Percentiles rank a stretch among this genome's conserved stretches.
These are phyloP conservation scores for Ichneumoninae sp. DNA, from an alignment of 2,888 invertebrate species.

Conservation along the genomic window DNA sequence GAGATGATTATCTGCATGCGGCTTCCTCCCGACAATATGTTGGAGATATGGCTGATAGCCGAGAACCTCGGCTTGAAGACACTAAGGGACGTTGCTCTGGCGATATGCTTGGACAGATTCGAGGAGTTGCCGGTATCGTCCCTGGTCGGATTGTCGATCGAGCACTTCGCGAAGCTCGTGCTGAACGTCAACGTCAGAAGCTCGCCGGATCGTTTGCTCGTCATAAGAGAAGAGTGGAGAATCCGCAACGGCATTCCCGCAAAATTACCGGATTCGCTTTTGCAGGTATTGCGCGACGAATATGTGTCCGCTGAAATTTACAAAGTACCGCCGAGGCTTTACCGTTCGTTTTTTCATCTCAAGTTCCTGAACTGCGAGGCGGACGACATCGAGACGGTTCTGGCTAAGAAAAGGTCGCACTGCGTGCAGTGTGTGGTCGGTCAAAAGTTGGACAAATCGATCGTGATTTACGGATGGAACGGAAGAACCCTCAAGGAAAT, in stretches of 20 bases:
- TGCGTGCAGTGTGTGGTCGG: constrained; percentile 65
- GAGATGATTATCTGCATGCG: constrained; percentile 73
- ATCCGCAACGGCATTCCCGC: constrained; percentile 45
- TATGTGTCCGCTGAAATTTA: neutral
- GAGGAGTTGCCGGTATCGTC: constrained; percentile 69
- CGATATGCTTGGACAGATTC: constrained; percentile 76
- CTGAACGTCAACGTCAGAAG: constrained; percentile 73
- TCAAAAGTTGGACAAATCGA: constrained; percentile 50
- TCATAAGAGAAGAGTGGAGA: constrained; percentile 67
- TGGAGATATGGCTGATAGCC: constrained; percentile 76
- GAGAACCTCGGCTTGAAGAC: constrained; percentile 72
- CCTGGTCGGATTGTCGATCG: constrained; percentile 63
- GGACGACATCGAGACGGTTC: constrained; percentile 31
- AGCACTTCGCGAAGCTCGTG: constrained; percentile 72
- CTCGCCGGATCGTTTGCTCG: constrained; percentile 51
- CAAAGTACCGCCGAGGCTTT: neutral
- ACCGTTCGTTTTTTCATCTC: neutral
- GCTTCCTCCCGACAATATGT: constrained; percentile 70
- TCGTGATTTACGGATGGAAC: constrained; percentile 73
- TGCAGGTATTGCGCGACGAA: constrained; percentile 54
- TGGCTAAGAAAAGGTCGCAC: constrained; percentile 47
- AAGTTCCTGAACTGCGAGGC: constrained; percentile 59
- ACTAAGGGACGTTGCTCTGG: constrained; percentile 72
- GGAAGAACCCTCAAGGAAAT: constrained; percentile 67
- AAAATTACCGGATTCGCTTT: constrained; percentile 55